Conservation (phyloP, 2,888 invertebrate species). For the Ectemnius continuus region DNA sequence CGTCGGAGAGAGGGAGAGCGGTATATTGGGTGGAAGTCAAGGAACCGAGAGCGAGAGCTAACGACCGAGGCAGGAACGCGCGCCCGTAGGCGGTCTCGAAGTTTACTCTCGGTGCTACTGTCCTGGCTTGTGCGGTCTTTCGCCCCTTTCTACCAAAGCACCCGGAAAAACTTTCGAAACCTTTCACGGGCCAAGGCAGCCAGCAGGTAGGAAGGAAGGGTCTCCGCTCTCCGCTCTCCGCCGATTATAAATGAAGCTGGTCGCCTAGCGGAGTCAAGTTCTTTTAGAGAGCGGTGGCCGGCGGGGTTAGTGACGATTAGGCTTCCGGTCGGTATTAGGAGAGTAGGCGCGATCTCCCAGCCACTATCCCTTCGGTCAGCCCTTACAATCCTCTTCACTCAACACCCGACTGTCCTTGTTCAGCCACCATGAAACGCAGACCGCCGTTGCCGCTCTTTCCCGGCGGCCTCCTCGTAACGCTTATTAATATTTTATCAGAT, state of each 20-base stretch:
- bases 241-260: conserved; percentile 49
- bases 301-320: not conserved
- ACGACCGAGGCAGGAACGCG: not conserved
- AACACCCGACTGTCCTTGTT: not conserved
- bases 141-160: conserved; percentile 10
- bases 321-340: not conserved
- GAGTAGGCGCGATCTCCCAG: not conserved
- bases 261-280: not conserved
- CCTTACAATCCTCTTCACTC: not conserved
- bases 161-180: conserved; percentile 55
- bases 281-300: not conserved
- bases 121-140: conserved; percentile 57
- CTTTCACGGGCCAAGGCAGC: conserved; percentile 37
- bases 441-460: not conserved
- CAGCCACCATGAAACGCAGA: not conserved
- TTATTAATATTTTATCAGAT: conserved; percentile 45
- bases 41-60: conserved; percentile 4
- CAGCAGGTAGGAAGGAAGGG: conserved; percentile 41
- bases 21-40: not conserved
- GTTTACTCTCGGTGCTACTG: conserved; percentile 42
- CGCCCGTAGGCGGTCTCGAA: conserved; percentile 24
- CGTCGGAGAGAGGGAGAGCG: not conserved
- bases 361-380: not conserved
- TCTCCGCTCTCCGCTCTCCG: too few relatives aligned
- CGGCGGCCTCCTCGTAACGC: conserved; percentile 7